Base-by-base conservation (phyloP, 2,797 vertebrate species). In the Sebastes hubbsi region DNA sequence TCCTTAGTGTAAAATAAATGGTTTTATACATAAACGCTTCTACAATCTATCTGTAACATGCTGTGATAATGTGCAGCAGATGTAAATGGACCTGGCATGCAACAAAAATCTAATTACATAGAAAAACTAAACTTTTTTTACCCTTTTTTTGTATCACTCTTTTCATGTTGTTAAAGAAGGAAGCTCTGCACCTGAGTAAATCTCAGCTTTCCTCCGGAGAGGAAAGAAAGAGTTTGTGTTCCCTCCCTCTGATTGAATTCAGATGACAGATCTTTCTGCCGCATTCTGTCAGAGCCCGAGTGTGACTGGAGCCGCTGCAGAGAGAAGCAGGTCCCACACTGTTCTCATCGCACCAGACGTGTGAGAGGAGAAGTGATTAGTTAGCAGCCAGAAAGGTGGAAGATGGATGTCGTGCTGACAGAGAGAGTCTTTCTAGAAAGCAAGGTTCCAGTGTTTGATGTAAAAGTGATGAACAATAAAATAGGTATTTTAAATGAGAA, bases 231-330 rank as follows among this genome's bases (percentile, higher is more conserved):
- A 67, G 61, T 85, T 87, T 88, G 82, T 86, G 36, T 49, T 49
- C 55, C 58, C 77, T 85, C 64, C 69, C 76, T 82, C 70, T 85
- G 90, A 89, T 85, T 91, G 70, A 91, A 92, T 90, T 89, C 84
- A 90, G 84, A 91, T 91, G 91, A 87, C 87, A 82, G 84, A 84
- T 83, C 65, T 80, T 87, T 89, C 78, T 95, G 91, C 94, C 83
- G 91, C 91, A 95, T 92, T 95, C 92, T 94, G 92, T 93, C 89
- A 91, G 85, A 93, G 86, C 52, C 81, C 5, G 72, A 82, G 66
- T 84, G 82, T 68, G 89, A 89, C 65, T 80, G 63, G 77, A 88
- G 83, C 71, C 85, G 86, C 87, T 91, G 94, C 92, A 92, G 92
- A 89, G 86, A 80, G 80, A 72, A 75, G 84, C 87, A 56, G 84